Conservation (phyloP, 2,113 vertebrate species). For the Copsychus sechellarum region DNA sequence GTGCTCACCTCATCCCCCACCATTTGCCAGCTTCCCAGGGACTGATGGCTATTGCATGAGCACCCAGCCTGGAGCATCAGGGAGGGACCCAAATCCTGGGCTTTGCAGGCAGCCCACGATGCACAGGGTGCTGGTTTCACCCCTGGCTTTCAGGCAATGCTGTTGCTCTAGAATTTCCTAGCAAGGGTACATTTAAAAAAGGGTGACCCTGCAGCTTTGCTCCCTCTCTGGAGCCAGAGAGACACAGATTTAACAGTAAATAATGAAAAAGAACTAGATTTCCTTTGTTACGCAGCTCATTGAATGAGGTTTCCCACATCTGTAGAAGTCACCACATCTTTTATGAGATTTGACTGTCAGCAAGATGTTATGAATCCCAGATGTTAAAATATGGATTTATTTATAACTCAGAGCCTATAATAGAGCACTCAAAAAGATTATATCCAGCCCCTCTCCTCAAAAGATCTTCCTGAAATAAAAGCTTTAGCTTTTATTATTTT, state of each 20-base stretch:
- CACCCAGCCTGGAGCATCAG: neutral
- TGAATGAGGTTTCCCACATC: conserved; percentile 64
- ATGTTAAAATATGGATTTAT: conserved; percentile 68
- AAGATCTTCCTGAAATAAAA: conserved; percentile 49
- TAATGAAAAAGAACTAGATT: conserved; percentile 37
- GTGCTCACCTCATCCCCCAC: neutral
- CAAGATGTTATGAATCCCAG: conserved; percentile 70
- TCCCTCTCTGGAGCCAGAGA: conserved; percentile 2
- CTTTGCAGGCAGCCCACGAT: neutral
- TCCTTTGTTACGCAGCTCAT: conserved; percentile 60
- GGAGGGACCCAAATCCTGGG: neutral
- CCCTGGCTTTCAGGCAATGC: neutral
- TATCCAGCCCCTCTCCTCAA: conserved; percentile 52
- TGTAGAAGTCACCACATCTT: conserved; percentile 62
- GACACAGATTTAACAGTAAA: conserved; percentile 12
- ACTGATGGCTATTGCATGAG: neutral
- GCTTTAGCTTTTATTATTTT: conserved; percentile 18
- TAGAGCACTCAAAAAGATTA: conserved; percentile 38
- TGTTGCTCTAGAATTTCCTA: neutral
- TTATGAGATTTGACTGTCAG: conserved; percentile 71
- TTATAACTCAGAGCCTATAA: conserved; percentile 55
- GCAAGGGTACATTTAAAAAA: neutral
- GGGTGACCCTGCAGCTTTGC: neutral
- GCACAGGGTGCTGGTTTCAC: neutral
- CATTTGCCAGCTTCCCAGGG: neutral